A percentile compares a stretch with the other conserved stretches of the same genome.
These are phyloP conservation scores for Nyctibius grandis DNA, from an alignment of 2,797 vertebrate genomes.

Conservation along the genomic window DNA sequence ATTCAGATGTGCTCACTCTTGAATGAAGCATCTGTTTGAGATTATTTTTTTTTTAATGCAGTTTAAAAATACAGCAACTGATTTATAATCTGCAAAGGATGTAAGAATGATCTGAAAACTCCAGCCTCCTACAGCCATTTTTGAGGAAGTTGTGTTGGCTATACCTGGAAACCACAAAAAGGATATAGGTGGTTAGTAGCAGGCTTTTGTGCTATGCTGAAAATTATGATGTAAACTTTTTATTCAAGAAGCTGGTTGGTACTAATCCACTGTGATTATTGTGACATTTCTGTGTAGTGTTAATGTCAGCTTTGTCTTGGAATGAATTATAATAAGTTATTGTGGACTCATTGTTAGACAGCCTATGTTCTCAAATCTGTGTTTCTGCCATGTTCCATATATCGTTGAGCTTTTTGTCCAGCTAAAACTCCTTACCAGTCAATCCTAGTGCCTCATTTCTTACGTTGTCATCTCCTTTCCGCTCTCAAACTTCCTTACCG, in stretches of 20 bases:
- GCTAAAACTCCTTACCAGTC: not conserved
- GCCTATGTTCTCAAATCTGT: not conserved
- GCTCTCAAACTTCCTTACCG: not conserved
- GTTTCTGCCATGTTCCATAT: accelerated
- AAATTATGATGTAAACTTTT: not conserved
- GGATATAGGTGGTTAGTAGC: not conserved
- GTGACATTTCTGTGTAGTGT: not conserved
- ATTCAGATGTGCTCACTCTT: not conserved
- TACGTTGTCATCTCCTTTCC: not conserved
- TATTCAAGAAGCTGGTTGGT: not conserved
- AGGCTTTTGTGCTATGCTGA: not conserved
- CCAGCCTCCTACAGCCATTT: not conserved
- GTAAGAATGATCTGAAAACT: not conserved
- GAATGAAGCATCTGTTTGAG: not conserved
- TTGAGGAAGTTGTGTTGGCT: not conserved
- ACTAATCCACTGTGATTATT: not conserved
- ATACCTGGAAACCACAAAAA: not conserved
- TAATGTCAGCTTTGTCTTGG: not conserved
- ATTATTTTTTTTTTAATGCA: not conserved
- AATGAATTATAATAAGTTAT: not conserved
- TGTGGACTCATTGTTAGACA: not conserved
- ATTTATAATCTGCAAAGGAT: not conserved
- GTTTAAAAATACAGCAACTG: not conserved
- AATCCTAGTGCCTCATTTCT: not conserved
- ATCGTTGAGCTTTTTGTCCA: not conserved